Conservation (phyloP, 2,113 vertebrate species). For the Lophius piscatorius region DNA sequence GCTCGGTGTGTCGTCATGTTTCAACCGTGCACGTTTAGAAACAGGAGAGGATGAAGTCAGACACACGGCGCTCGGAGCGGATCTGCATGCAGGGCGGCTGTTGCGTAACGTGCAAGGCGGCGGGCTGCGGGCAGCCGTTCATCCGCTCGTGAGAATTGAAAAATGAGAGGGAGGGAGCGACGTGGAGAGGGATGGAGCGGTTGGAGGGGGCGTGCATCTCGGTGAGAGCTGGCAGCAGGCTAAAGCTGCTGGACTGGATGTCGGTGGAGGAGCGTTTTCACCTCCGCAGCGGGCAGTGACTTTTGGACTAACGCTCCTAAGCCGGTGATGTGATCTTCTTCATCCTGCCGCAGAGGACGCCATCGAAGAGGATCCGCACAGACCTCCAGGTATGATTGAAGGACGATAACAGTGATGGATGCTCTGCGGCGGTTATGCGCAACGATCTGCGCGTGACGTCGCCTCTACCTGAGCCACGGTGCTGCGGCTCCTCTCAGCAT, state of each 20-base stretch:
- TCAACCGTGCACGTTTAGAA: slow-evolving; percentile 13
- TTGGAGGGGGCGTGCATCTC: slow-evolving; percentile 61
- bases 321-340: background rate
- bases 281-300: background rate
- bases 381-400: slow-evolving; percentile 61
- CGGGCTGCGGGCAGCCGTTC: slow-evolving; percentile 43
- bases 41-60: slow-evolving; percentile 5
- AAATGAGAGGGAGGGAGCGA: slow-evolving; percentile 44
- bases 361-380: slow-evolving; percentile 30
- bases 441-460: slow-evolving; percentile 37
- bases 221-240: slow-evolving; percentile 33
- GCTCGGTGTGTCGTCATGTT: slow-evolving; percentile 40
- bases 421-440: slow-evolving; percentile 63
- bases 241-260: slow-evolving; percentile 23
- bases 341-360: slow-evolving; percentile 56
- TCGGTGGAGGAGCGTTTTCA: slow-evolving; percentile 1
- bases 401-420: slow-evolving; percentile 7
- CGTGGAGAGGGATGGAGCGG: slow-evolving; percentile 52
- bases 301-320: background rate
- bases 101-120: slow-evolving; percentile 65
- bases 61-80: background rate
- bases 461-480: slow-evolving; percentile 32
- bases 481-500: background rate
- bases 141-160: slow-evolving; percentile 50
- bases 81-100: slow-evolving; percentile 10